Percentiles rank a stretch among this genome's conserved stretches.
These are phyloP conservation scores for crab-eating macaque (Macaca fascicularis) DNA, from an alignment of 2,113 vertebrate genomes.

Conservation along the genomic window DNA sequence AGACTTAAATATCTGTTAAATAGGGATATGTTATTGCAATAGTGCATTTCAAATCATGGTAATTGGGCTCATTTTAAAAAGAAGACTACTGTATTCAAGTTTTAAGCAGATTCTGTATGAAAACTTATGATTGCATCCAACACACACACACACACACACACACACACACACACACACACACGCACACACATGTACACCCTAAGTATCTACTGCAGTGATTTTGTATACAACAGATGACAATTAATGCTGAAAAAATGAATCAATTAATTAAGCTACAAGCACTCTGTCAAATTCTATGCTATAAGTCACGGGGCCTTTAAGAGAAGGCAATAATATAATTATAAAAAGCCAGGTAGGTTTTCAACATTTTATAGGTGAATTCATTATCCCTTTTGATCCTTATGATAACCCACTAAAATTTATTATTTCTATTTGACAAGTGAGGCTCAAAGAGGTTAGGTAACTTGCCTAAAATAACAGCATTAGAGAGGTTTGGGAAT, in stretches of 20 bases:
- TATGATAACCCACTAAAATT: neutral
- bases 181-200: neutral
- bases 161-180: too few relatives aligned
- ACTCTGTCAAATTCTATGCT: neutral
- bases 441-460: neutral
- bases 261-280: neutral
- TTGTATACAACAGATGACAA: neutral
- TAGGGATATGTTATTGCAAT: neutral
- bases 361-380: neutral
- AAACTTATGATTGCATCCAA: neutral
- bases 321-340: neutral
- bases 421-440: neutral
- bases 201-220: neutral
- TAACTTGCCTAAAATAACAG: neutral
- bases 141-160: neutral
- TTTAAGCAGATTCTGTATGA: neutral
- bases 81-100: neutral
- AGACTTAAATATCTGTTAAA: neutral
- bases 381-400: neutral
- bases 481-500: neutral
- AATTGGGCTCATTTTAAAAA: neutral
- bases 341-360: neutral
- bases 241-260: neutral
- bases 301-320: neutral
- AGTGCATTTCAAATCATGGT: conserved; percentile 2